Evolutionary conservation across 2,797 vertebrate genomes (phyloP).

Genomic region (Naso thynnoides): DNA sequence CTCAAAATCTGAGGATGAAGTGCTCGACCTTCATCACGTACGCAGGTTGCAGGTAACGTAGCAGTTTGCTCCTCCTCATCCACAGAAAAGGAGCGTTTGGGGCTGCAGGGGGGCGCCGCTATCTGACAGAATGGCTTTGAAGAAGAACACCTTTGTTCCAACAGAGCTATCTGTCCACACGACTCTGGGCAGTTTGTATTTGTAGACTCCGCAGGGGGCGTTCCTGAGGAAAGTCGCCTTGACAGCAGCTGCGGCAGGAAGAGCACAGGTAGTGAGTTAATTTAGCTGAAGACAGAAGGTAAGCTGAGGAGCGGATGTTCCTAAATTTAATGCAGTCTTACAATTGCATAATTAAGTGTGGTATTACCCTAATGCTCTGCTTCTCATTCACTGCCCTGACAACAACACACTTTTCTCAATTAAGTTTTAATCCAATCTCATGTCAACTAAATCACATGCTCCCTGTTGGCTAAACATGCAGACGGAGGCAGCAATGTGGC

Average conservation of each 20-base stretch:
- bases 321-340: conserved; percentile 11
- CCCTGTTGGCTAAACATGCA: conserved; percentile 39
- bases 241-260: conserved; percentile 82
- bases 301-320: conserved; percentile 25
- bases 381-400: conserved; percentile 22
- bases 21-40: conserved; percentile 89
- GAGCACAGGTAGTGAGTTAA: conserved; percentile 32
- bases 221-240: conserved; percentile 93
- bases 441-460: conserved; percentile 39
- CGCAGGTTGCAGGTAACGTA: conserved; percentile 88
- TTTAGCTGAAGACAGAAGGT: conserved; percentile 33
- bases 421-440: conserved; percentile 58
- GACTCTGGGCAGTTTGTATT: conserved; percentile 92
- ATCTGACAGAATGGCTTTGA: conserved; percentile 91
- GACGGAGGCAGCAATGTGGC: conserved; percentile 4
- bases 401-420: conserved; percentile 43
- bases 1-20: conserved; percentile 88
- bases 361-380: conserved; percentile 8
- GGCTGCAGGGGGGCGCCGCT: conserved; percentile 54
- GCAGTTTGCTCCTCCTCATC: conserved; percentile 91
- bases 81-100: conserved; percentile 81
- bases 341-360: conserved; percentile 31
- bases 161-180: conserved; percentile 81
- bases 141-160: conserved; percentile 96
- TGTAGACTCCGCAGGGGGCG: conserved; percentile 94